Percentiles rank a stretch among this genome's conserved stretches.
These are phyloP conservation scores for Myopa tessellatipennis DNA, from an alignment of 2,888 invertebrate genomes.

Conservation along the genomic window DNA sequence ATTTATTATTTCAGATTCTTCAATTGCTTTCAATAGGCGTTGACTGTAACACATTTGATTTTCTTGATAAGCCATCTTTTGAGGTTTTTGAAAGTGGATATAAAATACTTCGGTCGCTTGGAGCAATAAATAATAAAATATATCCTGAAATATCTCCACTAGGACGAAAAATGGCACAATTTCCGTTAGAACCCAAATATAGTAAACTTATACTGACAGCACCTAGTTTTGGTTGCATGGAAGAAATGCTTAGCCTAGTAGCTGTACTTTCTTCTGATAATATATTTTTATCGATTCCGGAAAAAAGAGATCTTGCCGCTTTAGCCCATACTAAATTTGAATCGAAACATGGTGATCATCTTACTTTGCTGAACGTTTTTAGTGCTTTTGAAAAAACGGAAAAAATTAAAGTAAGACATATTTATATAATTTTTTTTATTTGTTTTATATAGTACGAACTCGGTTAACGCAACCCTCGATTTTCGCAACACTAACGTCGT, in stretches of 20 bases:
- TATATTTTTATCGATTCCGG: constrained; percentile 76
- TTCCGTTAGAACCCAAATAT: constrained; percentile 92
- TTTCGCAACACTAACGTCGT: too few relatives aligned
- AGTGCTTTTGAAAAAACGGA: constrained; percentile 80
- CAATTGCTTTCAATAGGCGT: constrained; percentile 88
- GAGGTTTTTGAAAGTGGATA: constrained; percentile 77
- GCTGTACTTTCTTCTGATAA: constrained; percentile 90
- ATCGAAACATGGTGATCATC: constrained; percentile 90
- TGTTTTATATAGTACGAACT: too few relatives aligned
- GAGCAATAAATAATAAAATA: constrained; percentile 74
- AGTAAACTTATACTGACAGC: constrained; percentile 85
- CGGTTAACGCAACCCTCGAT: not conserved
- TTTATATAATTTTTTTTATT: too few relatives aligned
- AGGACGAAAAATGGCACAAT: constrained; percentile 88
- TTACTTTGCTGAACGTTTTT: constrained; percentile 90
- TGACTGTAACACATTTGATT: constrained; percentile 85
- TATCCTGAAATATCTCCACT: constrained; percentile 77
- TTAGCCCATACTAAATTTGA: constrained; percentile 82
- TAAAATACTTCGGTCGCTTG: constrained; percentile 74
- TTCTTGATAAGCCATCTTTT: constrained; percentile 87
- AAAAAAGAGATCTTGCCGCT: constrained; percentile 81
- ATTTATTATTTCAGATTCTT: constrained; percentile 73
- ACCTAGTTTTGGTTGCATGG: constrained; percentile 79
- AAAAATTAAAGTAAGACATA: constrained; percentile 72
- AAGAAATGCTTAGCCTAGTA: constrained; percentile 86